phyloP scores from a whole-genome alignment of 2,888 invertebrate species.

The Andrena haemorrhoa region DNA sequence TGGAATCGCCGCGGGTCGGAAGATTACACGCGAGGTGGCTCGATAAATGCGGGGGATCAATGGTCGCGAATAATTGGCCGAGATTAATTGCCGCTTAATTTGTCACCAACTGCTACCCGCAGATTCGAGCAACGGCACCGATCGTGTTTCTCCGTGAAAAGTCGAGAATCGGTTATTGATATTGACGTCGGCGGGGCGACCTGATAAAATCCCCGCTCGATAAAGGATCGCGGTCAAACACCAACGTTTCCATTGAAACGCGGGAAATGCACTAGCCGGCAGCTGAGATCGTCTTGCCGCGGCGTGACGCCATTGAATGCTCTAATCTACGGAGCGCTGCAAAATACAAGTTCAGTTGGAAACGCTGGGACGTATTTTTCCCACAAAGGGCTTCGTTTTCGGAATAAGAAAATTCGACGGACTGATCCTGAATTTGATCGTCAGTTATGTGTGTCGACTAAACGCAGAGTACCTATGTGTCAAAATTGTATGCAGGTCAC shows the following conservation, averaged over 20 bases:
- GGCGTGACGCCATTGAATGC: too few relatives aligned
- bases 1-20: background rate
- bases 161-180: conserved; percentile 1
- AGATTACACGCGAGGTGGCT: background rate
- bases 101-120: conserved; percentile 1
- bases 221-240: background rate
- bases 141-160: background rate
- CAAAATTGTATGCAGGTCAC: too few relatives aligned
- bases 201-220: background rate
- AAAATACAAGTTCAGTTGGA: too few relatives aligned
- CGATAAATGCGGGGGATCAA: background rate
- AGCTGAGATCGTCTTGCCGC: background rate
- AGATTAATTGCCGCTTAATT: conserved; percentile 30
- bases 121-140: background rate
- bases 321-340: too few relatives aligned
- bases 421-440: conserved; percentile 9
- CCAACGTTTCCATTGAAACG: background rate
- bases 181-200: background rate
- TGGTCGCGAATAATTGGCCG: conserved; percentile 4
- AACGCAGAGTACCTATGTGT: background rate
- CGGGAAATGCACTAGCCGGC: background rate
- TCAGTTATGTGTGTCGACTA: conserved; percentile 21
- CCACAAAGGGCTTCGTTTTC: too few relatives aligned
- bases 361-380: too few relatives aligned
- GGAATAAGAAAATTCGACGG: background rate